phyloP scores from a whole-genome alignment of 2,888 invertebrate genomes.

The Metellina segmentata region DNA sequence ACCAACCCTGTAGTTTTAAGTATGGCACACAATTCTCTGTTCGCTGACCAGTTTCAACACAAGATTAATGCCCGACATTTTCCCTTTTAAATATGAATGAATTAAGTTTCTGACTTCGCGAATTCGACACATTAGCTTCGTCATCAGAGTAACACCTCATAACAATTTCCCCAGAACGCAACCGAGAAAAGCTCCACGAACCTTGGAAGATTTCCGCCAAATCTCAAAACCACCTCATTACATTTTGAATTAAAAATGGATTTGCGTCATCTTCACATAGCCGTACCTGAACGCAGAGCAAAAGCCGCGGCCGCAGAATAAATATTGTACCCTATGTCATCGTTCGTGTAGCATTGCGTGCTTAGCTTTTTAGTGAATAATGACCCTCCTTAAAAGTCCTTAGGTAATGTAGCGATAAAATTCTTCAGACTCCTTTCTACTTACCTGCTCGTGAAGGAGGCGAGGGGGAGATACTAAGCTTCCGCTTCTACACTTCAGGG shows the following conservation, averaged over 20 bases:
- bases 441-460: not conserved
- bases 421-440: conserved; percentile 16
- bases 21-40: too few species aligned
- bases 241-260: not conserved
- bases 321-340: not conserved
- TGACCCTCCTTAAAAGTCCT: conserved; percentile 47
- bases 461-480: conserved; percentile 4
- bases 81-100: too few species aligned
- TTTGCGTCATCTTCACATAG: not conserved
- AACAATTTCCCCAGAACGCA: too few species aligned
- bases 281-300: not conserved
- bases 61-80: too few species aligned
- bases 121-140: too few species aligned
- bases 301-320: not conserved
- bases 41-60: too few species aligned
- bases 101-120: too few species aligned
- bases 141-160: too few species aligned
- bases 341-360: conserved; percentile 14
- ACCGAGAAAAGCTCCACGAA: too few species aligned
- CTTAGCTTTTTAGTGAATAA: conserved; percentile 31
- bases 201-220: too few species aligned
- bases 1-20: too few species aligned
- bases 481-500: conserved; percentile 14
- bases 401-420: conserved; percentile 48
- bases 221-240: too few species aligned